phyloP scores from a whole-genome alignment of 2,888 invertebrate species.

The Coronaproctus castanopsis region DNA sequence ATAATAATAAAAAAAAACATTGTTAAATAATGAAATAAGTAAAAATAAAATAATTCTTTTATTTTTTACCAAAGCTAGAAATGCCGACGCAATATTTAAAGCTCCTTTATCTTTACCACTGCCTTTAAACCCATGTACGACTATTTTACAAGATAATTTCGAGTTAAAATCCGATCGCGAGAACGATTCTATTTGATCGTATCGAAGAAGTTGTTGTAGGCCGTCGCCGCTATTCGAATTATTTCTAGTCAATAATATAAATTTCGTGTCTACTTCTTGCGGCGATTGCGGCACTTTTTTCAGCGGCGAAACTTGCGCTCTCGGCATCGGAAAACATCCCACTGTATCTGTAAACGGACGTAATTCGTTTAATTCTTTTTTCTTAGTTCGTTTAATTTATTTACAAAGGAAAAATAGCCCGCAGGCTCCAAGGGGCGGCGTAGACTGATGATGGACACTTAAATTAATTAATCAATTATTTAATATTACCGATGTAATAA shows the following conservation, averaged over 20 bases:
- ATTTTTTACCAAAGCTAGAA: slow-evolving; percentile 35
- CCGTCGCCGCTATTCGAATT: slow-evolving; percentile 9
- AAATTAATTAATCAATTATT: too few relatives aligned
- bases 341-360: slow-evolving; percentile 33
- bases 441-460: slow-evolving; percentile 1
- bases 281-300: slow-evolving; percentile 36
- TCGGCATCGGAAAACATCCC: slow-evolving; percentile 33
- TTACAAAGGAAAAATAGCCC: neutral
- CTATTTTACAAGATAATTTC: slow-evolving; percentile 30
- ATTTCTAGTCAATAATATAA: slow-evolving; percentile 30
- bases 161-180: slow-evolving; percentile 29
- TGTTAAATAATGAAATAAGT: too few relatives aligned
- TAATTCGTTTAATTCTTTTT: too few relatives aligned
- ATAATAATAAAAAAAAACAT: too few relatives aligned
- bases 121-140: slow-evolving; percentile 38
- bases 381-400: too few relatives aligned
- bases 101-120: slow-evolving; percentile 32
- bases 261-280: slow-evolving; percentile 31
- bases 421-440: slow-evolving; percentile 2
- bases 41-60: too few relatives aligned
- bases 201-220: slow-evolving; percentile 27
- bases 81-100: slow-evolving; percentile 27
- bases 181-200: slow-evolving; percentile 30
- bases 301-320: slow-evolving; percentile 30
- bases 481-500: too few relatives aligned